phyloP scores from a whole-genome alignment of 2,113 vertebrate genomes.

The Emydura subglobosa region DNA sequence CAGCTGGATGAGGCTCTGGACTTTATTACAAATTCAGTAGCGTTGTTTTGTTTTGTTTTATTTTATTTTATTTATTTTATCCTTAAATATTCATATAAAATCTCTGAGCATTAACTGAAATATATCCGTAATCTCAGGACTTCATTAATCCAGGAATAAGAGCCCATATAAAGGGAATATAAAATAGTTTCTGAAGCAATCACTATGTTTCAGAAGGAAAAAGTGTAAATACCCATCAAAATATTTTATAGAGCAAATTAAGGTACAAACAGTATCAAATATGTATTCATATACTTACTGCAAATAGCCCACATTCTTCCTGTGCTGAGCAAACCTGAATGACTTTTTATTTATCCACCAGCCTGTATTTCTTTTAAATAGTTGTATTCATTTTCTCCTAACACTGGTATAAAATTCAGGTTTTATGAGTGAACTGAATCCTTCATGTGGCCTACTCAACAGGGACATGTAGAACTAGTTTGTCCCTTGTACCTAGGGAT shows the following conservation, averaged over 20 bases:
- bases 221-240: neutral
- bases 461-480: neutral
- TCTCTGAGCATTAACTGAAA: neutral
- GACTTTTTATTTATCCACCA: neutral
- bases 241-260: neutral
- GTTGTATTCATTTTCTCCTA: neutral
- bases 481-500: neutral
- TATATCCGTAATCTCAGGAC: neutral
- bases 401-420: neutral
- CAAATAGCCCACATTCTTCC: neutral
- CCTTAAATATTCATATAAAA: neutral
- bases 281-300: neutral
- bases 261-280: neutral
- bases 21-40: neutral
- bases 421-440: neutral
- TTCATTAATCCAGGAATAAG: neutral
- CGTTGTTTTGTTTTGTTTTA: neutral
- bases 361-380: neutral
- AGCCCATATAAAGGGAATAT: neutral
- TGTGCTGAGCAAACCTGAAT: neutral
- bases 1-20: neutral
- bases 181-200: neutral
- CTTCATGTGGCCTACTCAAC: neutral
- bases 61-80: neutral
- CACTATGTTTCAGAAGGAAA: neutral